Evolutionary conservation across 2,888 invertebrate species (phyloP), one percentile per base, ranked within the genome.

Genomic region (Trissolcus japonicus): DNA sequence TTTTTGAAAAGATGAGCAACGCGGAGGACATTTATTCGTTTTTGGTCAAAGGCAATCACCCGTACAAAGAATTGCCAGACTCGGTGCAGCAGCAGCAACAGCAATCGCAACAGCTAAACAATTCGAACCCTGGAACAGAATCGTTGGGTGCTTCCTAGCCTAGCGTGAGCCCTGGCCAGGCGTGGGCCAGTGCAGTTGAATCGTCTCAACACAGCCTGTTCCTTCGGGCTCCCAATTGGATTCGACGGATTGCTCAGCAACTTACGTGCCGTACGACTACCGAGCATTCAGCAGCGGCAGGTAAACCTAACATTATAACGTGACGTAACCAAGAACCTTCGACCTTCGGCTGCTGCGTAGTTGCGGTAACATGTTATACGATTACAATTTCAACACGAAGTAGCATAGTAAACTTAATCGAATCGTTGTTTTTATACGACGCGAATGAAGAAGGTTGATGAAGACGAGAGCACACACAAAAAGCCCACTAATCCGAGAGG

Each of bases 11-110:
- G 90, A 92, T 99, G 84, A 96, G 97, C 91, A 96, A 95, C 91
- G 96, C 97, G 89, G 98, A 98, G 90, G 97, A 97, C 92, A 98
- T 99, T 83, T 98, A 97, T 91, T 95, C 95, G 89, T 96, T 97
- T 91, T 91, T 97, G 90, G 95, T 96, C 89, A 96, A 96, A 91
- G 96, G 95, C 82, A 96, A 96, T 91, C 95, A 95, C 89, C 95
- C 95, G 78, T 94, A 94, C 91, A 94, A 93, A 89, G 87, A 88
- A 79, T 81, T 86, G 73, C 83, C 86, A 53, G 81, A 83, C 14
- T 71, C 82, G 56, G 82, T 86, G 73, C 86, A 87, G 72, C 86
- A 84, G 78, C 87, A 85, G 73, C 87, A 84, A 13, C 68, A 59
- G 29, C 69, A 71, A 55, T 43, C 16, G 46, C 55, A 55, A 40